Percentiles rank a stretch among this genome's conserved stretches.
Conservation (phyloP, 2,797 vertebrate genomes). For the Gymnopithys bicolor region DNA sequence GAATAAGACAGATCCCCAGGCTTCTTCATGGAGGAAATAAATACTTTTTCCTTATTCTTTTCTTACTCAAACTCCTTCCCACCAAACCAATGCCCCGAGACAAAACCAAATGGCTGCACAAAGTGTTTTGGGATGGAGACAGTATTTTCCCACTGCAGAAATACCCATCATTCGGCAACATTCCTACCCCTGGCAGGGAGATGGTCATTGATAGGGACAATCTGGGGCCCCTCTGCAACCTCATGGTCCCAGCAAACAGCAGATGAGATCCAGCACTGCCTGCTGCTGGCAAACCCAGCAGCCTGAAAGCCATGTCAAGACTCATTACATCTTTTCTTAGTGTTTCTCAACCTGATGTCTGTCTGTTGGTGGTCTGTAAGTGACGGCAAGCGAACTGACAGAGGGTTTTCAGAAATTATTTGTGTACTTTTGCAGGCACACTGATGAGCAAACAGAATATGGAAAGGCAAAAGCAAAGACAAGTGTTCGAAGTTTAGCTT, state of each 20-base stretch:
- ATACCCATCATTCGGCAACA: neutral
- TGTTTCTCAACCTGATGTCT: neutral
- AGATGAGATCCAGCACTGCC: neutral
- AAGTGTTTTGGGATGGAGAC: neutral
- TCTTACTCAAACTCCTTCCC: neutral
- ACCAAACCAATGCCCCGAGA: neutral
- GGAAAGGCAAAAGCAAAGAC: neutral
- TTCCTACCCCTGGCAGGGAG: neutral
- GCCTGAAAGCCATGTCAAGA: neutral
- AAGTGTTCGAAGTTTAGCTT: neutral
- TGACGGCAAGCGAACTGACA: neutral
- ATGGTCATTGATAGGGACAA: neutral
- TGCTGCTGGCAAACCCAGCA: neutral
- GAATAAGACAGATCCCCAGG: slow-evolving; percentile 6
- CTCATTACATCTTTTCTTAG: neutral
- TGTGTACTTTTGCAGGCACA: neutral
- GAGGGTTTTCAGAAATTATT: neutral
- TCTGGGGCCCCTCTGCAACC: neutral
- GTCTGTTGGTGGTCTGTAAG: neutral
- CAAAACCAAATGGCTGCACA: neutral
- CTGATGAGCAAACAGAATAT: neutral
- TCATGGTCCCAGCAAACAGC: neutral
- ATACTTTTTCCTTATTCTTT: neutral
- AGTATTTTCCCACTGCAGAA: neutral
- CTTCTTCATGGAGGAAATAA: neutral